Evolutionary conservation across 2,113 vertebrate species (phyloP).

Genomic region (Burhinus oedicnemus): DNA sequence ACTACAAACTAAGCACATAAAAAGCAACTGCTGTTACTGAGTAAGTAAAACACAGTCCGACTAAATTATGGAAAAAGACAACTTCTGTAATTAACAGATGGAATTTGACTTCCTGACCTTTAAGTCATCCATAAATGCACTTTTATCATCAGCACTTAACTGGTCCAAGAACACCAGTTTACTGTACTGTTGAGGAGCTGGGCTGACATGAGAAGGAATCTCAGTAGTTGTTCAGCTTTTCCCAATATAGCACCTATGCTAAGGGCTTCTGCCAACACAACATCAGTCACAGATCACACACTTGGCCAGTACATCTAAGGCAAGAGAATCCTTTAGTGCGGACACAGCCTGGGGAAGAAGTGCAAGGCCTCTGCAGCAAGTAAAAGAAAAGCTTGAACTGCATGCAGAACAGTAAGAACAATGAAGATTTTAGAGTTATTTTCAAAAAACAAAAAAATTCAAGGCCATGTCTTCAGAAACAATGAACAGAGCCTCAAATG

Average conservation of each 20-base stretch:
- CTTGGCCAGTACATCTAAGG: not conserved
- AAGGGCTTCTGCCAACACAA: conserved; percentile 12
- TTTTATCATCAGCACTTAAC: not conserved
- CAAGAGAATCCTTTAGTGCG: not conserved
- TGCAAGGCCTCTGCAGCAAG: not conserved
- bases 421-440: not conserved
- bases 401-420: not conserved
- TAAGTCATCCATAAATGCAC: not conserved
- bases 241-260: not conserved
- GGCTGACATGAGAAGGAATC: not conserved
- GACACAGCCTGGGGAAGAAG: not conserved
- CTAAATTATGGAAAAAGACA: not conserved
- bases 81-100: not conserved
- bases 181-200: not conserved
- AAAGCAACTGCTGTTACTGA: not conserved
- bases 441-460: not conserved
- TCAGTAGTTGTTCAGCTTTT: conserved; percentile 9
- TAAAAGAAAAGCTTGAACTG: not conserved
- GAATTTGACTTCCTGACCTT: not conserved
- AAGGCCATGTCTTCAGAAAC: not conserved
- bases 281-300: not conserved
- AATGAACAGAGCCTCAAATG: not conserved
- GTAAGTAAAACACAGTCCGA: not conserved
- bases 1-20: not conserved
- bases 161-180: not conserved